phyloP scores from a whole-genome alignment of 2,888 invertebrate species.

The Caenorhabditis sp. region DNA sequence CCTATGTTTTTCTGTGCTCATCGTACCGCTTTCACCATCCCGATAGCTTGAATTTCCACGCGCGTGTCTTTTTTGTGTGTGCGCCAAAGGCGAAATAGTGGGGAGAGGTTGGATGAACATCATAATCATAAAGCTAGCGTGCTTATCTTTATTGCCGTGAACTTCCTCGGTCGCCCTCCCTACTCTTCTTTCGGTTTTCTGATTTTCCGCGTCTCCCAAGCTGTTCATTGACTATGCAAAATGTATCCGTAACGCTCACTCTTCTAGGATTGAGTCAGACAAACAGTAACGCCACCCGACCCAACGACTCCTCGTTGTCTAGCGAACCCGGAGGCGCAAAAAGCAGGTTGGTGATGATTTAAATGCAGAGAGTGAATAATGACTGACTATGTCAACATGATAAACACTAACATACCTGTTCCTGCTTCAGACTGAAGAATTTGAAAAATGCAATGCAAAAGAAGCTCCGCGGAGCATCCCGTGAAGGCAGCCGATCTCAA shows the following conservation, averaged over 20 bases:
- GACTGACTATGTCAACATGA: no score
- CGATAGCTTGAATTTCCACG: constrained; percentile 35
- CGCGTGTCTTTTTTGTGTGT: constrained; percentile 40
- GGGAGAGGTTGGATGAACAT: constrained; percentile 49
- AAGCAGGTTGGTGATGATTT: constrained; percentile 65
- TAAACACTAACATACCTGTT: constrained; percentile 14
- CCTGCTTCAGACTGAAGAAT: constrained; percentile 80
- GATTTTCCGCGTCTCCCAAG: constrained; percentile 23
- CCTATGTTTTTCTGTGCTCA: constrained; percentile 30
- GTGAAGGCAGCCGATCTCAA: constrained; percentile 79
- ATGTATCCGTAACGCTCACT: constrained; percentile 58
- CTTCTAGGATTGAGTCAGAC: constrained; percentile 74
- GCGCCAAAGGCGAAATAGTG: not conserved
- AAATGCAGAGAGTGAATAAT: no score
- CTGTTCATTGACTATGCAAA: constrained; percentile 52
- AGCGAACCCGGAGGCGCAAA: constrained; percentile 76
- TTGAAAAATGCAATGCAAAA: constrained; percentile 82
- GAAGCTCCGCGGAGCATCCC: constrained; percentile 79
- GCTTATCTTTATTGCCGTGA: constrained; percentile 60
- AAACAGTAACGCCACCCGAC: constrained; percentile 69
- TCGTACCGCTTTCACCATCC: constrained; percentile 22
- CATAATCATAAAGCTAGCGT: constrained; percentile 32
- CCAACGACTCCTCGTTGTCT: constrained; percentile 78
- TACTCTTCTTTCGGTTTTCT: constrained; percentile 26
- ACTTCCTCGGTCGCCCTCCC: constrained; percentile 31